Evolutionary conservation across 2,113 vertebrate genomes (phyloP).

Genomic region (Grus americana): DNA sequence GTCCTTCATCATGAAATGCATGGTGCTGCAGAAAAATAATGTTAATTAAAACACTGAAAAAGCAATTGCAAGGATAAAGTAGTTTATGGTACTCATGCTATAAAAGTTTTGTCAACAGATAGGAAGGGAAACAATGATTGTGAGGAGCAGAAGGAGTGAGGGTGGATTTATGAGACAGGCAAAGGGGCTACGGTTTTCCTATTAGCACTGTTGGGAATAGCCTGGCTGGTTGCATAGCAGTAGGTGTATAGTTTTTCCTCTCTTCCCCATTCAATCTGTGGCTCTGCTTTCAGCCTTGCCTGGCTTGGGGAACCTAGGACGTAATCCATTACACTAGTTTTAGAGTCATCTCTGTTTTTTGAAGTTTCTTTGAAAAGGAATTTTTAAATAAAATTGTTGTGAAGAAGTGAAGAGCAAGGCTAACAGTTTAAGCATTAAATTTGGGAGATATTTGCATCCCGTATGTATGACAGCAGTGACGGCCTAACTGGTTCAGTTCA

Average conservation of each 20-base stretch:
- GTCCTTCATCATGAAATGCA: not conserved
- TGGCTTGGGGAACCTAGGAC: not conserved
- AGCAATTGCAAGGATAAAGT: not conserved
- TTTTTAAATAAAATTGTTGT: not conserved
- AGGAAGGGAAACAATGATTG: not conserved
- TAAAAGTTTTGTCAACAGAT: not conserved
- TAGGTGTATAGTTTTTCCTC: not conserved
- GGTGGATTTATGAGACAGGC: not conserved
- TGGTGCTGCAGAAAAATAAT: not conserved
- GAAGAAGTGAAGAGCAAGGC: not conserved
- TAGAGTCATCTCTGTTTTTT: not conserved
- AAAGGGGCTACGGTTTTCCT: not conserved
- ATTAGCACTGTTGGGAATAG: not conserved
- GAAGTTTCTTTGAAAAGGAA: not conserved
- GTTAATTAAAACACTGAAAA: not conserved
- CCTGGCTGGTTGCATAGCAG: accelerated
- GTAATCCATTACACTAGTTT: not conserved
- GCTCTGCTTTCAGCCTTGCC: not conserved
- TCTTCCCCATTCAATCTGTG: not conserved
- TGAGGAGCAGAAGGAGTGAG: not conserved
- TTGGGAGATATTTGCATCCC: not conserved
- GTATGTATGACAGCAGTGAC: not conserved
- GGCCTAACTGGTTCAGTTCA: not conserved
- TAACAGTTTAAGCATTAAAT: not conserved
- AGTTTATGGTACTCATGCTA: not conserved